A percentile compares a stretch with the other conserved stretches of the same genome.
These are phyloP conservation scores for Ibycter americanus DNA, from an alignment of 2,797 vertebrate genomes.

Conservation along the genomic window DNA sequence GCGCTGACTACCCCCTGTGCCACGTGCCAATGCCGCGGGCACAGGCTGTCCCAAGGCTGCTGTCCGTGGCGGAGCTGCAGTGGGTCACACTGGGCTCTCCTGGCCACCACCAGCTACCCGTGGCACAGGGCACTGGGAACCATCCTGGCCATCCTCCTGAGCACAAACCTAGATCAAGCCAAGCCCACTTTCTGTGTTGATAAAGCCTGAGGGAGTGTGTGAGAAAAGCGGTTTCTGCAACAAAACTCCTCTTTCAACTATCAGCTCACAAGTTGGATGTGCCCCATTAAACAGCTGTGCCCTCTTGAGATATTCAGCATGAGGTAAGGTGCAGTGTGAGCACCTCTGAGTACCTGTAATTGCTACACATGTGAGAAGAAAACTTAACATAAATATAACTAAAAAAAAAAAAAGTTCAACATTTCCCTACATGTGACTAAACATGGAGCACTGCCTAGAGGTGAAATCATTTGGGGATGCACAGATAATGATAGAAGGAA, in stretches of 20 bases:
- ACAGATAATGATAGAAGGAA: neutral
- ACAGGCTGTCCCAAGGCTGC: neutral
- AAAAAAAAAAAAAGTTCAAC: neutral
- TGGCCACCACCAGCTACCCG: no score
- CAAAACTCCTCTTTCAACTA: accelerated
- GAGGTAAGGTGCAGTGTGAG: neutral
- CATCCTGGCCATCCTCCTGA: neutral
- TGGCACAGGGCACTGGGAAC: neutral
- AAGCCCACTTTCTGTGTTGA: neutral
- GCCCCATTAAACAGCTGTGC: neutral
- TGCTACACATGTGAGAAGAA: accelerated
- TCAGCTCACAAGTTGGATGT: accelerated
- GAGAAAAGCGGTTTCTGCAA: neutral
- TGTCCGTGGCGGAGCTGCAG: neutral
- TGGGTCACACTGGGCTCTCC: accelerated
- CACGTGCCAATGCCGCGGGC: accelerated
- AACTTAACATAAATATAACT: neutral
- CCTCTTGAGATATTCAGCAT: accelerated
- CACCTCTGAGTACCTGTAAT: accelerated
- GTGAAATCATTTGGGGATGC: neutral
- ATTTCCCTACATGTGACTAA: neutral
- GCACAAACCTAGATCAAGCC: neutral
- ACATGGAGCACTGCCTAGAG: neutral
- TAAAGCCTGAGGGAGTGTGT: accelerated
- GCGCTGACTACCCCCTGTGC: accelerated